Evolutionary conservation across 2,113 vertebrate genomes (phyloP).

Genomic region (cattle (Bos taurus)): ARS-UCD2.0 NC_037338.1:96794001-96794500

Average conservation of each 20-base stretch:
- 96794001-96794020: too few relatives aligned
- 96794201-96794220: background rate
- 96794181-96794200: background rate
- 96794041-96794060: background rate
- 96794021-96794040: background rate
- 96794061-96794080: background rate
- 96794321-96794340: background rate
- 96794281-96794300: background rate
- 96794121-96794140: background rate
- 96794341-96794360: background rate
- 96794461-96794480: background rate
- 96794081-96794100: background rate
- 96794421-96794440: background rate
- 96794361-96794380: background rate
- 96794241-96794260: rapidly evolving
- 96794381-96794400: too few relatives aligned
- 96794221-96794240: background rate
- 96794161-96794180: too few relatives aligned
- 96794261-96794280: rapidly evolving
- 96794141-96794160: rapidly evolving
- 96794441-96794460: rapidly evolving
- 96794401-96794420: rapidly evolving
- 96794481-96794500: rapidly evolving
- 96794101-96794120: background rate
- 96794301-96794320: background rate